A percentile compares a stretch with the other conserved stretches of the same genome.
Evolutionary conservation across 2,113 vertebrate species (phyloP).

Genomic region (Craseonycteris thonglongyai): DNA sequence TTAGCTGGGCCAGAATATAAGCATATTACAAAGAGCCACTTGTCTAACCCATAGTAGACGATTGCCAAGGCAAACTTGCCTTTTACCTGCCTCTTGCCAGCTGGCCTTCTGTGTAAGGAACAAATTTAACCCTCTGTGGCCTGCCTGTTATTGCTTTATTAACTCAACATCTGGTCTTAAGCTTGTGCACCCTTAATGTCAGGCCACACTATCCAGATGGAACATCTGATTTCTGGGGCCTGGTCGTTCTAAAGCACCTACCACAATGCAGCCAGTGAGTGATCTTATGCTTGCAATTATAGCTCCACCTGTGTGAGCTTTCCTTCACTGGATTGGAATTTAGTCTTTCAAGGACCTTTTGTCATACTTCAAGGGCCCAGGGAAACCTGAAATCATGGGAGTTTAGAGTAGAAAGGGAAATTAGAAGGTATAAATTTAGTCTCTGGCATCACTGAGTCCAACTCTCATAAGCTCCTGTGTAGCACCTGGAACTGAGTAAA

Average conservation of each 20-base stretch:
- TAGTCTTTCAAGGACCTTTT: neutral
- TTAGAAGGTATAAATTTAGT: neutral
- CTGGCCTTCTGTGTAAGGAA: neutral
- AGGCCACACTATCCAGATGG: neutral
- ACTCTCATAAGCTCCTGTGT: neutral
- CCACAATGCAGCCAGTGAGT: neutral
- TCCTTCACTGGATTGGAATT: neutral
- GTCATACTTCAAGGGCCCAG: neutral
- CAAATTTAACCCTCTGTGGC: conserved; percentile 15
- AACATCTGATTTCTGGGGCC: neutral
- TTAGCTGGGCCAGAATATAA: neutral
- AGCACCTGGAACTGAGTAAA: conserved; percentile 1
- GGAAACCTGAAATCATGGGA: neutral
- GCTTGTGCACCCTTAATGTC: neutral
- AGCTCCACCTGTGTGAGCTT: neutral
- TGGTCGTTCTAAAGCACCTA: neutral
- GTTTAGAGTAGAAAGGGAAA: conserved; percentile 7
- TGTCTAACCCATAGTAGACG: neutral
- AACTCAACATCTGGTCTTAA: neutral
- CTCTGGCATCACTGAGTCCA: neutral
- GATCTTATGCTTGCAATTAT: neutral
- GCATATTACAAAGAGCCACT: neutral
- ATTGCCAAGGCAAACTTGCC: conserved; percentile 12
- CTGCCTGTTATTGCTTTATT: neutral
- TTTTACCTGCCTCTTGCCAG: neutral